Conservation (phyloP, 2,113 vertebrate species). For the Amphilophus citrinellus region DNA sequence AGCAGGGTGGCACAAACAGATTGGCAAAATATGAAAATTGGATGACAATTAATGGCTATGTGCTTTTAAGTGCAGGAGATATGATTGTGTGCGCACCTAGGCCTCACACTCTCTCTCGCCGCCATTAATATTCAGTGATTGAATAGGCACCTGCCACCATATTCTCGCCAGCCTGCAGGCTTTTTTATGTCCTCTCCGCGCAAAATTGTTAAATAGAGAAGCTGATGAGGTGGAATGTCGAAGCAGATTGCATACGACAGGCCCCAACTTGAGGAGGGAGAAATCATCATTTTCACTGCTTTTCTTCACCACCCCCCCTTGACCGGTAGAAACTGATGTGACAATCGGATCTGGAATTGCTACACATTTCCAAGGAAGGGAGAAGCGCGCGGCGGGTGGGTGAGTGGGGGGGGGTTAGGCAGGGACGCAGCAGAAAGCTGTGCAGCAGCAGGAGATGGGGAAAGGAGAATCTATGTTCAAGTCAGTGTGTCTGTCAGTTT, state of each 20-base stretch:
- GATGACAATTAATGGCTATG: constrained; percentile 75
- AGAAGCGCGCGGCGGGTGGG: neutral
- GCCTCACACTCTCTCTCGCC: constrained; percentile 1
- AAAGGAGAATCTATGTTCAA: constrained; percentile 48
- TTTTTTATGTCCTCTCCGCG: constrained; percentile 64
- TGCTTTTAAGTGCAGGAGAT: constrained; percentile 69
- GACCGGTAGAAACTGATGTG: constrained; percentile 73
- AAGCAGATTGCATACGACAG: constrained; percentile 77
- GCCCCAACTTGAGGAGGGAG: constrained; percentile 65
- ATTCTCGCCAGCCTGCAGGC: constrained; percentile 54
- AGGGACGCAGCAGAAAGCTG: neutral
- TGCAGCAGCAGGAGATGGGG: neutral
- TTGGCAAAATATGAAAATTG: constrained; percentile 72
- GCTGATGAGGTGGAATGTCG: constrained; percentile 78
- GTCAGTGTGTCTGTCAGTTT: constrained; percentile 59
- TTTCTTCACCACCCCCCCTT: constrained; percentile 26
- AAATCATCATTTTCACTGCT: constrained; percentile 71
- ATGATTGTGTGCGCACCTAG: constrained; percentile 43
- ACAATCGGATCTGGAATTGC: constrained; percentile 74
- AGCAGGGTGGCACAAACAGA: constrained; percentile 57
- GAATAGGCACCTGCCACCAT: constrained; percentile 59
- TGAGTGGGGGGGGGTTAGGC: neutral
- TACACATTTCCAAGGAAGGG: constrained; percentile 51
- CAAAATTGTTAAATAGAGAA: constrained; percentile 77
- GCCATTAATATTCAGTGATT: constrained; percentile 70